Percentiles rank a stretch among this genome's conserved stretches.
Conservation (phyloP, 2,797 vertebrate species). For the Sebastes nivosus region DNA sequence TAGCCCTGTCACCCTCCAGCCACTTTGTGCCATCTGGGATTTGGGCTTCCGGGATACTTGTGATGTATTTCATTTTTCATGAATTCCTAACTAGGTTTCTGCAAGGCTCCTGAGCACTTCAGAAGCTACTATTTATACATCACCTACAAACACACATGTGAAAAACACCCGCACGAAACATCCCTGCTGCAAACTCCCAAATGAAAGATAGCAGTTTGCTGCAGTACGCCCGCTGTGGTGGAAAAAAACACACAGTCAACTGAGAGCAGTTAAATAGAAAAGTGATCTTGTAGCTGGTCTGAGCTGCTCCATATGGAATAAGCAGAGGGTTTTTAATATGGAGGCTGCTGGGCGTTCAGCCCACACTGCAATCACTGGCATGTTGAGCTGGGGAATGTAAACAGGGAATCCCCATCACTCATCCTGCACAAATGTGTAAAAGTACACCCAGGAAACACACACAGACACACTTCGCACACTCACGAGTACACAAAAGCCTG, state of each 20-base stretch:
- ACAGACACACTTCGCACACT: conserved; percentile 22
- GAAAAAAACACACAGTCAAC: not conserved
- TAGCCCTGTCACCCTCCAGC: conserved; percentile 73
- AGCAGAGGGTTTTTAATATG: conserved; percentile 48
- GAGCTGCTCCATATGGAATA: conserved; percentile 27
- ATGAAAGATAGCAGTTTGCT: conserved; percentile 31
- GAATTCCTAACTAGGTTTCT: conserved; percentile 66
- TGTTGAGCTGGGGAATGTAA: conserved; percentile 68
- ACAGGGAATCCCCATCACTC: conserved; percentile 81
- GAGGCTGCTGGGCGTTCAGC: conserved; percentile 47
- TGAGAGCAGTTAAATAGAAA: conserved; percentile 19
- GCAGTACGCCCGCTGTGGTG: not conserved
- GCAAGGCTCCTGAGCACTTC: conserved; percentile 41
- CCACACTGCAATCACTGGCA: conserved; percentile 52
- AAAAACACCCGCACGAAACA: not conserved
- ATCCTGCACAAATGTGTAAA: conserved; percentile 54
- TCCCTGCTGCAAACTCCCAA: conserved; percentile 16
- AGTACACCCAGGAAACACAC: conserved; percentile 36
- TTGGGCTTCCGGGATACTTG: conserved; percentile 66
- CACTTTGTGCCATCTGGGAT: conserved; percentile 69
- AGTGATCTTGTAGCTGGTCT: conserved; percentile 24
- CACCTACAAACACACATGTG: conserved; percentile 1
- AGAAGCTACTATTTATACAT: conserved; percentile 34
- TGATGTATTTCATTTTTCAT: conserved; percentile 73
- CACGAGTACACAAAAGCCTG: not conserved